Percentiles rank a stretch among this genome's conserved stretches.
Evolutionary conservation across 2,888 invertebrate genomes (phyloP).

Genomic region (Agonopterix alstromeriana): DNA sequence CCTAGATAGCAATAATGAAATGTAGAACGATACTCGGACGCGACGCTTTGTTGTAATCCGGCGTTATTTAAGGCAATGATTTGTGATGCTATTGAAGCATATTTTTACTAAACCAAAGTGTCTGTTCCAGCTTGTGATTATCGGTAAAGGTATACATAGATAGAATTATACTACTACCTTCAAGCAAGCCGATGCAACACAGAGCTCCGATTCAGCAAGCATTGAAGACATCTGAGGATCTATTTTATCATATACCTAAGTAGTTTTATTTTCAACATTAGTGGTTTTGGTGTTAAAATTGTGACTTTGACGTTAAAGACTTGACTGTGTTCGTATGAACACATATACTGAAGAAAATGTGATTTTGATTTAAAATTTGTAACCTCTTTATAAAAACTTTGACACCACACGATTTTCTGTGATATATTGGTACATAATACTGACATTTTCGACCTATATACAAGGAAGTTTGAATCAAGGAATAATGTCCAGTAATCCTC

Average conservation of each 20-base stretch:
- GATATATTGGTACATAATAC: slow-evolving; percentile 62
- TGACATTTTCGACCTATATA: slow-evolving; percentile 63
- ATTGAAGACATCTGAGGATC: slow-evolving; percentile 93
- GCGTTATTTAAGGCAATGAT: slow-evolving; percentile 19
- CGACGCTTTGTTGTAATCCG: slow-evolving; percentile 36
- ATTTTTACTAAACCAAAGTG: slow-evolving; percentile 32
- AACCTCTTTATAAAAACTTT: slow-evolving; percentile 35
- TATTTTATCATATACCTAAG: slow-evolving; percentile 61
- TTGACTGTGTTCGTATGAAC: slow-evolving; percentile 49
- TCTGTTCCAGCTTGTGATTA: slow-evolving; percentile 56
- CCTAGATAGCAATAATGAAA: slow-evolving; percentile 53
- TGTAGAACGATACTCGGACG: slow-evolving; percentile 38
- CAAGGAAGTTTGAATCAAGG: slow-evolving; percentile 53
- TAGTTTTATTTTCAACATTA: slow-evolving; percentile 66
- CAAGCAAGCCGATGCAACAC: slow-evolving; percentile 60
- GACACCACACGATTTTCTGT: slow-evolving; percentile 65
- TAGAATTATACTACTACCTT: slow-evolving; percentile 42
- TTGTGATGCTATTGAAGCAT: slow-evolving; percentile 15
- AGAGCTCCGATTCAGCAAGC: slow-evolving; percentile 88
- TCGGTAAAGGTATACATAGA: slow-evolving; percentile 43
- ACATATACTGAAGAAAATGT: slow-evolving; percentile 59
- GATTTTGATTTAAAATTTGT: slow-evolving; percentile 55
- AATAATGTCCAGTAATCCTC: slow-evolving; percentile 88
- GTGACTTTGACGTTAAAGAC: slow-evolving; percentile 39
- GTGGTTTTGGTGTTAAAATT: slow-evolving; percentile 56